These are phyloP conservation scores for Pseudococcus jackbeardsleyi DNA, from an alignment of 2,888 invertebrate genomes.

Conservation along the genomic window DNA sequence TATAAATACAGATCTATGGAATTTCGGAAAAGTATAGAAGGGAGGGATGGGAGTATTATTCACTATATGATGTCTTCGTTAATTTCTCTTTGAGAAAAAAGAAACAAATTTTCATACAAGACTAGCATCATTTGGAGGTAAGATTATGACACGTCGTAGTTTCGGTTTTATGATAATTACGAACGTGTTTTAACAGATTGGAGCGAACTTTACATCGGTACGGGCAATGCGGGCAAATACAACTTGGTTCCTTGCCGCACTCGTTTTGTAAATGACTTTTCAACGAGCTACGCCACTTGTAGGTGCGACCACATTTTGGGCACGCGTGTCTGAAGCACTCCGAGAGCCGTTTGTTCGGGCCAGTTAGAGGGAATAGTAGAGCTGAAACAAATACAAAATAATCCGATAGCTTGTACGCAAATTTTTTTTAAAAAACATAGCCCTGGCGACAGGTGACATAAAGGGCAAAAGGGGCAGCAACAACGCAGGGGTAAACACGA, in stretches of 20 bases:
- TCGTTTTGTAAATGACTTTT: slow-evolving; percentile 88
- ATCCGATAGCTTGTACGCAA: slow-evolving; percentile 31
- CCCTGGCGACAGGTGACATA: neutral
- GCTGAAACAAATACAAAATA: slow-evolving; percentile 65
- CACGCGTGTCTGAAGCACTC: slow-evolving; percentile 66
- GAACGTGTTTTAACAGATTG: slow-evolving; percentile 67
- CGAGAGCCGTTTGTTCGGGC: slow-evolving; percentile 57
- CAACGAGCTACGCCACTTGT: slow-evolving; percentile 87
- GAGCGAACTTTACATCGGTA: slow-evolving; percentile 77
- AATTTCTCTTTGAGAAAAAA: neutral
- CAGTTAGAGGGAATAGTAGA: slow-evolving; percentile 66
- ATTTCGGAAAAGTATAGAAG: neutral
- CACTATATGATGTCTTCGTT: neutral
- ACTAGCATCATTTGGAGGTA: slow-evolving; percentile 56
- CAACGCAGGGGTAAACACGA: neutral
- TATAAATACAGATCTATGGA: neutral
- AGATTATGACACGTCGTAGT: slow-evolving; percentile 54
- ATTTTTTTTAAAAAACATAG: neutral
- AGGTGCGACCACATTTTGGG: slow-evolving; percentile 83
- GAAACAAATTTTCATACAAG: neutral
- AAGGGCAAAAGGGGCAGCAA: neutral
- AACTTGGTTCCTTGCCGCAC: slow-evolving; percentile 86
- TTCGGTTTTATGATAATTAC: slow-evolving; percentile 67
- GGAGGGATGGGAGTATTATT: neutral
- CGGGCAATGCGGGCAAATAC: slow-evolving; percentile 84